Conservation (phyloP, 2,797 vertebrate genomes). For the Spinus pinus region DNA sequence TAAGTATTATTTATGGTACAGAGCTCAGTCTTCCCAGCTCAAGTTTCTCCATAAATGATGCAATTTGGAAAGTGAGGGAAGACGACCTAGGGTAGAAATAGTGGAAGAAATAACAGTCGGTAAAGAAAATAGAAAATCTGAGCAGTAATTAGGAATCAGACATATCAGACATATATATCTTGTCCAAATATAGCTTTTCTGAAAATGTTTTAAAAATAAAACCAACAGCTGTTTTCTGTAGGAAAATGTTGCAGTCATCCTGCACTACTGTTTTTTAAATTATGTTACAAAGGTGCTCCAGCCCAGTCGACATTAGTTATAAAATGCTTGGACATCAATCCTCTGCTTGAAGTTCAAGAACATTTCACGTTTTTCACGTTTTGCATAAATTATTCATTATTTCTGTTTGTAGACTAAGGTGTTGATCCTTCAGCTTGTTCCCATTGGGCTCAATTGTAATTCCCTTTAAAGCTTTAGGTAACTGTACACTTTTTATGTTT, state of each 20-base stretch:
- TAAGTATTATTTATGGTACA: background rate
- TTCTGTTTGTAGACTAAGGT: background rate
- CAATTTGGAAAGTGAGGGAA: background rate
- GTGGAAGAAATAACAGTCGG: background rate
- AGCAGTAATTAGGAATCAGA: background rate
- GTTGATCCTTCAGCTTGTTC: background rate
- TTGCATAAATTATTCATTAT: background rate
- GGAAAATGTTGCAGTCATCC: background rate
- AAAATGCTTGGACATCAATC: background rate
- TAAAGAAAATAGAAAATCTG: background rate
- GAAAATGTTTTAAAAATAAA: background rate
- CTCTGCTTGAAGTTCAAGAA: background rate
- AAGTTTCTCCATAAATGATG: background rate
- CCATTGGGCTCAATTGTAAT: background rate
- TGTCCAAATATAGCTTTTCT: background rate
- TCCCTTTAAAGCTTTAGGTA: background rate
- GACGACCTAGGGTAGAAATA: rapidly evolving
- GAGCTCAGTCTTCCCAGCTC: background rate
- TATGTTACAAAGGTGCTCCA: background rate
- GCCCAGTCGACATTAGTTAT: background rate
- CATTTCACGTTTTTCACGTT: background rate
- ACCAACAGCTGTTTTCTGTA: background rate
- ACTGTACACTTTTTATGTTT: background rate
- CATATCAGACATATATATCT: background rate
- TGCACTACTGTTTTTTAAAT: background rate